phyloP scores from a whole-genome alignment of 2,888 invertebrate genomes.

The Eudasyphora cyanicolor region DNA sequence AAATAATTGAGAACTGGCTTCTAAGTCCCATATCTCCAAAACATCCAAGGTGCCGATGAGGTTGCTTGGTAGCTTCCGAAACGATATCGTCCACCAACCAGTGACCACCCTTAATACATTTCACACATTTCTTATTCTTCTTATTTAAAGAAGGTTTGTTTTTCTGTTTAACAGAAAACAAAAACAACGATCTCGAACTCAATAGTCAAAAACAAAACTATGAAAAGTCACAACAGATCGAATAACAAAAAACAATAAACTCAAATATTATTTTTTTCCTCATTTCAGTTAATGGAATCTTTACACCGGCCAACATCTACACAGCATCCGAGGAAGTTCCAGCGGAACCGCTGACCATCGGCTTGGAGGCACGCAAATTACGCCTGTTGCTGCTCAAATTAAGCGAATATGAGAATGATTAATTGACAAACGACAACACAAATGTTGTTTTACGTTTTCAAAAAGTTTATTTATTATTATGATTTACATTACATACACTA shows the following conservation, averaged over 20 bases:
- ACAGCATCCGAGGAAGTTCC: conserved; percentile 75
- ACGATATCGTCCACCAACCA: too few species aligned
- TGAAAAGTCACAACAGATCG: not conserved
- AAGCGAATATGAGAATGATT: conserved; percentile 77
- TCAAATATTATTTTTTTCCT: not conserved
- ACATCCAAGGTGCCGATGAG: too few species aligned
- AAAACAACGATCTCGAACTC: too few species aligned
- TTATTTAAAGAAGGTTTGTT: too few species aligned
- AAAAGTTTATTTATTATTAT: not conserved
- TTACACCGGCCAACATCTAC: conserved; percentile 77
- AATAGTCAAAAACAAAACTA: too few species aligned
- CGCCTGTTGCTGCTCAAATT: conserved; percentile 76
- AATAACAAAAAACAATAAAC: not conserved
- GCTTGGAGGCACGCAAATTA: conserved; percentile 78
- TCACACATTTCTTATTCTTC: not conserved
- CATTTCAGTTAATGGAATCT: conserved; percentile 75
- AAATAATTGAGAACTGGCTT: too few species aligned
- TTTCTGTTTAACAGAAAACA: too few species aligned
- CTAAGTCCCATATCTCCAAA: too few species aligned
- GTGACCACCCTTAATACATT: too few species aligned
- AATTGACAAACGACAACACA: too few species aligned
- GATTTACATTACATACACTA: conserved; percentile 26
- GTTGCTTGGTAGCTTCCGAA: too few species aligned
- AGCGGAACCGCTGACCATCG: conserved; percentile 77
- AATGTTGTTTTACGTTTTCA: conserved; percentile 12